A percentile compares a stretch with the other conserved stretches of the same genome.
These are phyloP conservation scores for Lasius fuliginosus DNA, from an alignment of 2,888 invertebrate genomes.

Conservation along the genomic window DNA sequence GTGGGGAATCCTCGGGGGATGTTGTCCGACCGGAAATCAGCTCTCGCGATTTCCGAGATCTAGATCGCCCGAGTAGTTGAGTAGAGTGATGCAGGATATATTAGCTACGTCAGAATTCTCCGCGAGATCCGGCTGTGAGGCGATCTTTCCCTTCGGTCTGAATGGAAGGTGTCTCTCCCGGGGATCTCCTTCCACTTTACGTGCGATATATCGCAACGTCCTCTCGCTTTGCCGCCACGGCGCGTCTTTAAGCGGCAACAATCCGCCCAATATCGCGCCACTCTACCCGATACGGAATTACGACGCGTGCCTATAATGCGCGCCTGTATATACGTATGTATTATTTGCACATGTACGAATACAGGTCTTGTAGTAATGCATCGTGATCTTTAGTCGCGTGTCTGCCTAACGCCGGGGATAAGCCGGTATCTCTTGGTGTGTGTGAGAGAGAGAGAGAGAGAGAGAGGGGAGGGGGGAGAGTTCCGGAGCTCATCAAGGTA, in stretches of 20 bases:
- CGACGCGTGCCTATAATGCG: background rate
- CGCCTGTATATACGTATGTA: background rate
- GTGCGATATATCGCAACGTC: slow-evolving; percentile 69
- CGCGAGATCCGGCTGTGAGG: slow-evolving; percentile 50
- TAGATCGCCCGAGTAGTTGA: slow-evolving; percentile 58
- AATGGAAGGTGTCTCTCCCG: slow-evolving; percentile 69
- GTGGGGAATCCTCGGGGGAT: slow-evolving; percentile 66
- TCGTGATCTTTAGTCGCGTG: slow-evolving; percentile 73
- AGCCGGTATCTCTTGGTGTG: slow-evolving; percentile 65
- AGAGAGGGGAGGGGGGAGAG: slow-evolving; percentile 46
- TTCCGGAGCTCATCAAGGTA: slow-evolving; percentile 85
- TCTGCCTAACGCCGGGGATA: slow-evolving; percentile 65
- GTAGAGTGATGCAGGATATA: slow-evolving; percentile 75
- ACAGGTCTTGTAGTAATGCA: slow-evolving; percentile 54
- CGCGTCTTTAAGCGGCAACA: slow-evolving; percentile 43
- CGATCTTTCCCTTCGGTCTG: slow-evolving; percentile 63
- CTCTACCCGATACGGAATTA: slow-evolving; percentile 21
- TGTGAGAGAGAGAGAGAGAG: slow-evolving; percentile 38
- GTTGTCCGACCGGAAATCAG: slow-evolving; percentile 71
- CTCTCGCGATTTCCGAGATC: slow-evolving; percentile 68
- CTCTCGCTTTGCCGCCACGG: slow-evolving; percentile 14
- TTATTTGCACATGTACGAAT: slow-evolving; percentile 36
- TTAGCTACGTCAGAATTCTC: slow-evolving; percentile 73
- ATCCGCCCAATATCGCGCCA: slow-evolving; percentile 54
- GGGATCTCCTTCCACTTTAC: slow-evolving; percentile 72